These are phyloP conservation scores for Cinara cedri DNA, from an alignment of 2,888 invertebrate genomes.

Conservation along the genomic window DNA sequence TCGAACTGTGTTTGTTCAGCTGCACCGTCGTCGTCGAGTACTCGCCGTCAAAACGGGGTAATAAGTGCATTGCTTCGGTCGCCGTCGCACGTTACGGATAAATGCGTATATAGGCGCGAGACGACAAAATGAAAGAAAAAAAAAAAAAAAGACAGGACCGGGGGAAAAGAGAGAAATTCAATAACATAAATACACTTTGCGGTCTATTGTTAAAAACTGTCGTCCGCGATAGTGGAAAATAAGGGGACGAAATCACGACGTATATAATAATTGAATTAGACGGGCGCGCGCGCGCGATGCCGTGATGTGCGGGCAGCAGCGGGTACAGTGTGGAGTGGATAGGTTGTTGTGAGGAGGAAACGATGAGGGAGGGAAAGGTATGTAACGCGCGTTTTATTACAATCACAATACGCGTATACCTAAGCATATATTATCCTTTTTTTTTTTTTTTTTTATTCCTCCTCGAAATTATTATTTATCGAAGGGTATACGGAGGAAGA, in stretches of 20 bases:
- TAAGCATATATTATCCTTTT: too few species aligned
- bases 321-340: too few species aligned
- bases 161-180: background rate
- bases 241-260: slow-evolving; percentile 38
- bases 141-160: background rate
- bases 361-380: background rate
- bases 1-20: slow-evolving; percentile 44
- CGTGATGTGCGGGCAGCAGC: background rate
- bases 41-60: background rate
- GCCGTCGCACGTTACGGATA: too few species aligned
- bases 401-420: background rate
- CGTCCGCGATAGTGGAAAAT: background rate
- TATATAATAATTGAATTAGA: slow-evolving; percentile 45
- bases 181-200: slow-evolving; percentile 39
- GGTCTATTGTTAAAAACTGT: slow-evolving; percentile 47
- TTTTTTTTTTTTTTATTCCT: too few species aligned
- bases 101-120: too few species aligned
- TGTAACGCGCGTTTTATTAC: too few species aligned
- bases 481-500: too few species aligned
- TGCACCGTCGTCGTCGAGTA: slow-evolving; percentile 18
- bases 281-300: slow-evolving; percentile 22
- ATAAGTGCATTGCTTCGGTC: too few species aligned
- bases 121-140: too few species aligned
- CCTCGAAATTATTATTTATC: too few species aligned
- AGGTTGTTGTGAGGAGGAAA: too few species aligned